These are phyloP conservation scores for Mugil cephalus DNA, from an alignment of 2,113 vertebrate species.

Conservation along the genomic window DNA sequence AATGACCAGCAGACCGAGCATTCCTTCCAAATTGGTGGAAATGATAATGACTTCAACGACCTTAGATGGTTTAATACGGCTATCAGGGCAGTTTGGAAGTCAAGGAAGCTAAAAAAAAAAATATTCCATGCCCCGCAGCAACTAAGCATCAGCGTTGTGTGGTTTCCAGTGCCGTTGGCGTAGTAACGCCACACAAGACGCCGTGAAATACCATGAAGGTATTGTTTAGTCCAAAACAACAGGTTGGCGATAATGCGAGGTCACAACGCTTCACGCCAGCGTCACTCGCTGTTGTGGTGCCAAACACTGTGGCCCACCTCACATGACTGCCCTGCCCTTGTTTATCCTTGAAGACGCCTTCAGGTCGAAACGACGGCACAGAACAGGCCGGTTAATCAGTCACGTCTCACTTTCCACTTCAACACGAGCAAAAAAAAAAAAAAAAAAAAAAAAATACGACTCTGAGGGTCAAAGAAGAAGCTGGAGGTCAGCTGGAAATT, in stretches of 20 bases:
- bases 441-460: too few species aligned
- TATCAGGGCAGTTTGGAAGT: slow-evolving; percentile 19
- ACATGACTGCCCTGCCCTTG: slow-evolving; percentile 11
- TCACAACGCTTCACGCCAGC: background rate
- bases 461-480: slow-evolving; percentile 22
- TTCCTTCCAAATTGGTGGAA: slow-evolving; percentile 60
- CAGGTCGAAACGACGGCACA: slow-evolving; percentile 6
- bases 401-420: slow-evolving; percentile 3
- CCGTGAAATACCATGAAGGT: slow-evolving; percentile 8
- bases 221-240: slow-evolving; percentile 52
- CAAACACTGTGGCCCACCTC: slow-evolving; percentile 7
- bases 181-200: background rate
- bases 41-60: slow-evolving; percentile 35
- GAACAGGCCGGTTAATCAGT: slow-evolving; percentile 41
- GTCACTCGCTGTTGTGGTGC: slow-evolving; percentile 11
- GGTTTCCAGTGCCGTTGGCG: background rate
- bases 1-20: slow-evolving; percentile 13
- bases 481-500: background rate
- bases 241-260: background rate
- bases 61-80: slow-evolving; percentile 10
- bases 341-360: slow-evolving; percentile 34
- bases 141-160: background rate
- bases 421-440: background rate
- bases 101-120: slow-evolving; percentile 11
- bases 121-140: background rate